Evolutionary conservation across 2,888 invertebrate species (phyloP), one percentile per base, ranked within the genome.

Genomic region (Leucophora obtusa): DNA sequence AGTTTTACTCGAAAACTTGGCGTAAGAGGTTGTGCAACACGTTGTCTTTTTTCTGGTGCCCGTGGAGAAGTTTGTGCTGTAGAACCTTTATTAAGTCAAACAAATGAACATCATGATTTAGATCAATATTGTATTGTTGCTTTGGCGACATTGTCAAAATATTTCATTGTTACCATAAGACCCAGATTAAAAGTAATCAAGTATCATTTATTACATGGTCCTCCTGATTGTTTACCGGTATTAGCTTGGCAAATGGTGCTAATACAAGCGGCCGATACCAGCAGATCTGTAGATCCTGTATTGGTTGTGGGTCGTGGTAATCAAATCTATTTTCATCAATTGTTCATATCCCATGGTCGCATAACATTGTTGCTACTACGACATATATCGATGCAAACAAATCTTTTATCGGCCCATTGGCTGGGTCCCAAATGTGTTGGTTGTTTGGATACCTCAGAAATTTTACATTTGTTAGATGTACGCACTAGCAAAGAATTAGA

Each of bases 41-140:
- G 96, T 68, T 98, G 99, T 89, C 91, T 99, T 15, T 99, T 99
- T 90, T 98, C 98, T 43, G 99, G 99, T 38, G 97, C 98, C 70
- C 93, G 98, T 71, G 99, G 99, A 0, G 99, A 99, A 92, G 97
- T 97, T 14, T 95, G 95, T 85, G 92, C 93, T 3, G 90, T 96
- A 38, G 95, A 95, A 84, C 95, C 95, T 0, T 90, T 96, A 11
- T 90, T 89, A 7, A 86, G 89, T 75, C 88, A 90, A 38, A 91
- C 79, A 17, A 91, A 91, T 72, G 91, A 91, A 66, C 87, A 91
- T 11, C 93, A 95, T 88, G 94, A 95, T 15, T 90, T 96, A 83
- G 93, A 94, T 86, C 94, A 94, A 84, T 93, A 94, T 84, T 93
- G 95, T 71, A 93, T 98, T 74, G 93, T 98, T 70, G 98, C 98